Evolutionary conservation across 1,140 invertebrate genomes (phyloP).

Genomic region (Colletes latitarsis): DNA sequence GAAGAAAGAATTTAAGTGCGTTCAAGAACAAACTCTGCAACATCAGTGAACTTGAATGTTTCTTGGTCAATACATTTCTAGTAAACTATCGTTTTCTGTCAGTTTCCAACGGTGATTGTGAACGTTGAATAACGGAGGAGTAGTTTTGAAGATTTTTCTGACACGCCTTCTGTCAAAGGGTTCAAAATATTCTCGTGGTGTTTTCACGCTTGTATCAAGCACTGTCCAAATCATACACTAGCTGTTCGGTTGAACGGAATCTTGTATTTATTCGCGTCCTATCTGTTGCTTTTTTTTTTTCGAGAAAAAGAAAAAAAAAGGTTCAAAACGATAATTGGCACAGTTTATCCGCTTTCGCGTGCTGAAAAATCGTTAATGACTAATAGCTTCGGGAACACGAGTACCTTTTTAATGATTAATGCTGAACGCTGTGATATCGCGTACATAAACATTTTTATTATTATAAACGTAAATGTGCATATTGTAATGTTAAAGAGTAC

Average conservation of each 20-base stretch:
- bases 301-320: not conserved
- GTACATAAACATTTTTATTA: constrained; percentile 78
- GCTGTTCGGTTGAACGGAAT: constrained; percentile 8
- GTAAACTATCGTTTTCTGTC: constrained; percentile 5
- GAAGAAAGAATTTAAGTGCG: not conserved
- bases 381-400: constrained; percentile 64
- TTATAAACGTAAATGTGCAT: constrained; percentile 76
- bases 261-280: constrained; percentile 25
- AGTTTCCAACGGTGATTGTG: constrained; percentile 1
- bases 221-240: not conserved
- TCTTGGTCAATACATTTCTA: constrained; percentile 22
- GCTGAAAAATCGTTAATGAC: constrained; percentile 12
- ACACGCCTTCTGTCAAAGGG: constrained; percentile 11
- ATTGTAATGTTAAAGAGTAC: constrained; percentile 73
- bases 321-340: constrained; percentile 18
- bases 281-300: constrained; percentile 8
- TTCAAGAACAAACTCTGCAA: constrained; percentile 1
- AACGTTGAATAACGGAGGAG: not conserved
- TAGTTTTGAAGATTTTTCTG: constrained; percentile 7
- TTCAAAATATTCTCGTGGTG: constrained; percentile 12
- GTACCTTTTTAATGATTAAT: constrained; percentile 73
- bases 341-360: constrained; percentile 8
- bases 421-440: constrained; percentile 81
- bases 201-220: constrained; percentile 29
- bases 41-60: constrained; percentile 1